phyloP scores from a whole-genome alignment of 2,113 vertebrate genomes.

The Campylomormyrus tamandua region DNA sequence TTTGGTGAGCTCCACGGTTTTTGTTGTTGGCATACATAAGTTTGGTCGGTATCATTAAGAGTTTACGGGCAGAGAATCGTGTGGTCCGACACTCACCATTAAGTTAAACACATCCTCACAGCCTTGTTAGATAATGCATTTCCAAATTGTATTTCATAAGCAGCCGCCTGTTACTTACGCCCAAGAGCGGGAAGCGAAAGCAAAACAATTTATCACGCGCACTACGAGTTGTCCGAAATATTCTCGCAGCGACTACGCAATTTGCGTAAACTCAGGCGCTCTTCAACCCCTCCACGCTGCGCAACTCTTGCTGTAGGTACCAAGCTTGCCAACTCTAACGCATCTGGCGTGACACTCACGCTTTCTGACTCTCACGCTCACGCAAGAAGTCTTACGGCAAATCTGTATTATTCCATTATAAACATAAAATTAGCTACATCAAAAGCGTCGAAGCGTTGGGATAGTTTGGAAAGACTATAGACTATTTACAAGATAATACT shows the following conservation, averaged over 20 bases:
- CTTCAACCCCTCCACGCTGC: not conserved
- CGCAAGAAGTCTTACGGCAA: too few species aligned
- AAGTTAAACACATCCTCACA: not conserved
- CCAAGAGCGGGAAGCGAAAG: not conserved
- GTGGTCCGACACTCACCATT: not conserved
- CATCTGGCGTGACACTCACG: too few species aligned
- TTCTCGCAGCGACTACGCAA: not conserved
- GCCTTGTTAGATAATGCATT: not conserved
- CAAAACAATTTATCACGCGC: not conserved
- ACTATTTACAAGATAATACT: too few species aligned
- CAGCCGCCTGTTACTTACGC: not conserved
- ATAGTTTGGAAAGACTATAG: too few species aligned
- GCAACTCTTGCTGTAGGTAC: not conserved
- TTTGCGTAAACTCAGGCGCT: not conserved
- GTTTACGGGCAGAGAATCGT: not conserved
- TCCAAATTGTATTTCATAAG: not conserved
- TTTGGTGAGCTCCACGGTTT: not conserved
- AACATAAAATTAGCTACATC: too few species aligned
- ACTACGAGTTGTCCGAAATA: not conserved
- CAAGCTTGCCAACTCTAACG: not conserved
- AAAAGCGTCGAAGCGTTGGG: too few species aligned
- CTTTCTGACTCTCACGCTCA: too few species aligned
- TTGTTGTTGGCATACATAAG: not conserved
- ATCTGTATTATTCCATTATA: too few species aligned
- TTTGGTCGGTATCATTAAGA: not conserved